phyloP scores from a whole-genome alignment of 1,140 invertebrate species.

The Magallana ariakensis region DNA sequence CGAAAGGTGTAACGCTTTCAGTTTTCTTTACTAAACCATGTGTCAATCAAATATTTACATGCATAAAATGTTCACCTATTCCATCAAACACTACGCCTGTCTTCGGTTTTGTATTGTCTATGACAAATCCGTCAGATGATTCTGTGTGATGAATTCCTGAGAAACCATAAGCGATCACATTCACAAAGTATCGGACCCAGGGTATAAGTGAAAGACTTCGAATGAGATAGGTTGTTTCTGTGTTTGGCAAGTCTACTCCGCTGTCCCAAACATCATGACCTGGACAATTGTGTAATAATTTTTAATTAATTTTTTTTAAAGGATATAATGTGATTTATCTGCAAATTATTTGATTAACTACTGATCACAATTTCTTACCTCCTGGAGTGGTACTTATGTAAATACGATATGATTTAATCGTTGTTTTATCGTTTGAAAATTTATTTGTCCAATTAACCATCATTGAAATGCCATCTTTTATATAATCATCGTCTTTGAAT shows the following conservation, averaged over 20 bases:
- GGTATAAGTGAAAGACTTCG: background rate
- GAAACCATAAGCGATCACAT: slow-evolving; percentile 50
- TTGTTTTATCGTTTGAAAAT: slow-evolving; percentile 18
- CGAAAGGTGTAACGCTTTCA: background rate
- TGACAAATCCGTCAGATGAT: slow-evolving; percentile 57
- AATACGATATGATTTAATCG: slow-evolving; percentile 30
- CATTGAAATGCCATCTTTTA: slow-evolving; percentile 44
- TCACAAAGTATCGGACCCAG: slow-evolving; percentile 43
- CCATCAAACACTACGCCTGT: slow-evolving; percentile 60
- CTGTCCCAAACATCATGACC: slow-evolving; percentile 28
- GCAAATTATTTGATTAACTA: background rate
- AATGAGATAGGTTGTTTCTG: background rate
- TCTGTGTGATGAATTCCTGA: slow-evolving; percentile 44
- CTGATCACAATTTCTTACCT: slow-evolving; percentile 25
- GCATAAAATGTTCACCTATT: slow-evolving; percentile 40
- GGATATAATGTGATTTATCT: background rate
- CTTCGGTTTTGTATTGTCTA: slow-evolving; percentile 51
- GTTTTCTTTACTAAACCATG: no score
- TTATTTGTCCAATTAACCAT: slow-evolving; percentile 49
- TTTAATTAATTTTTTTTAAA: background rate
- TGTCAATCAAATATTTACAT: background rate
- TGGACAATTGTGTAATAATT: background rate
- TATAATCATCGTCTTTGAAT: slow-evolving; percentile 47
- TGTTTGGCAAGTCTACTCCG: background rate
- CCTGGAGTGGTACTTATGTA: slow-evolving; percentile 53